These are phyloP conservation scores for Noctuana brunneofusca DNA, from an alignment of 2,888 invertebrate genomes.

Conservation along the genomic window DNA sequence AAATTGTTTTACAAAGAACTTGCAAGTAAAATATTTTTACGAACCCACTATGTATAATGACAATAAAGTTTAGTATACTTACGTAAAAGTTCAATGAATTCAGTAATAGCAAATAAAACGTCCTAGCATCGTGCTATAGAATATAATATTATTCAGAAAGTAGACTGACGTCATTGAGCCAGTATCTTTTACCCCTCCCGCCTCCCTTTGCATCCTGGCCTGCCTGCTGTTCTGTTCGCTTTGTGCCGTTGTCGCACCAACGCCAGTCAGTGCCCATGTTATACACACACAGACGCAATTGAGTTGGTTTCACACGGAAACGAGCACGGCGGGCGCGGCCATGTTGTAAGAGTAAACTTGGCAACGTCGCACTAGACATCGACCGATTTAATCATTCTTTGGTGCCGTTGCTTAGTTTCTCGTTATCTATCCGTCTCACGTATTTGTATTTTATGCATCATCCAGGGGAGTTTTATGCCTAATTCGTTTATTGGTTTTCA, in stretches of 20 bases:
- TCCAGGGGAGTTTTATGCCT: neutral
- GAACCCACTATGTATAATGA: too few species aligned
- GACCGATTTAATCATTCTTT: conserved; percentile 76
- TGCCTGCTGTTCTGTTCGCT: conserved; percentile 51
- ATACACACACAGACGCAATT: conserved; percentile 65
- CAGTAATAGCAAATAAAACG: neutral
- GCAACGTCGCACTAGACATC: conserved; percentile 82
- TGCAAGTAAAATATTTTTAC: too few species aligned
- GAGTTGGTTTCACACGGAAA: conserved; percentile 81
- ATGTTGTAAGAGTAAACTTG: conserved; percentile 79
- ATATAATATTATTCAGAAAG: conserved; percentile 49
- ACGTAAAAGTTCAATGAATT: too few species aligned
- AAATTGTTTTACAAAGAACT: too few species aligned
- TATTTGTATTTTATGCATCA: conserved; percentile 19
- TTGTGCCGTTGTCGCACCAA: conserved; percentile 42
- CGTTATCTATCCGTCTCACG: conserved; percentile 43
- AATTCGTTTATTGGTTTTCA: neutral
- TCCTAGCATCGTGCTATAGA: neutral
- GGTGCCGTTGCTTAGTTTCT: conserved; percentile 58
- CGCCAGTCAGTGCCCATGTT: conserved; percentile 41
- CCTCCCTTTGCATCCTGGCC: conserved; percentile 47
- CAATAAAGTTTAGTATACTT: too few species aligned
- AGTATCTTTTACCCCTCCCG: conserved; percentile 55
- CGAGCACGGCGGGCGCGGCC: conserved; percentile 78
- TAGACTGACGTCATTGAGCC: conserved; percentile 74